phyloP scores from a whole-genome alignment of 2,888 invertebrate genomes.

The Theristus sp. region DNA sequence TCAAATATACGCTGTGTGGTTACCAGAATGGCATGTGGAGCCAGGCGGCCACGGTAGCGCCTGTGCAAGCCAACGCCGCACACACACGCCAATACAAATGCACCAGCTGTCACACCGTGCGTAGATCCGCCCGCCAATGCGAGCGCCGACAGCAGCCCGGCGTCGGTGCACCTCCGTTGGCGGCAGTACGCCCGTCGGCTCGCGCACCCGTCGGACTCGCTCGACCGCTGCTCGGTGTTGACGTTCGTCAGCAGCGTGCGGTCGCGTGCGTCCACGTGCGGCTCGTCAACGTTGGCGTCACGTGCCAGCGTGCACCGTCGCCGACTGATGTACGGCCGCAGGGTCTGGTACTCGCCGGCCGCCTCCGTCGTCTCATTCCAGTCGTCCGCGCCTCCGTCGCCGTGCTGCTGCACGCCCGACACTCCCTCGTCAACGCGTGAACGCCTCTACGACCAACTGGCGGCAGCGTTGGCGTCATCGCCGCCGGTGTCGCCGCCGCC shows the following conservation, averaged over 20 bases:
- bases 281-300: neutral
- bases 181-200: neutral
- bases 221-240: neutral
- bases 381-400: neutral
- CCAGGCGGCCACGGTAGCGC: too few species aligned
- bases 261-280: neutral
- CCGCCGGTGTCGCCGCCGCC: too few species aligned
- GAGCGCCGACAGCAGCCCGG: neutral
- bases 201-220: neutral
- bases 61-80: too few species aligned
- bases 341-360: neutral
- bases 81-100: too few species aligned
- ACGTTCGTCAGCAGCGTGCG: neutral
- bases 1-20: too few species aligned
- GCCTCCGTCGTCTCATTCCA: neutral
- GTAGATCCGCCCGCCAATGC: neutral
- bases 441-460: too few species aligned
- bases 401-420: neutral
- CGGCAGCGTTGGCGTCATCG: too few species aligned
- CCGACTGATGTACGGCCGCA: neutral
- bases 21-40: too few species aligned
- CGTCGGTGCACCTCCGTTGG: neutral
- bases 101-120: too few species aligned
- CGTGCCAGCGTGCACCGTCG: neutral
- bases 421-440: too few species aligned